phyloP scores from a whole-genome alignment of 2,113 vertebrate genomes.

The Anarhynchus alexandrinus region DNA sequence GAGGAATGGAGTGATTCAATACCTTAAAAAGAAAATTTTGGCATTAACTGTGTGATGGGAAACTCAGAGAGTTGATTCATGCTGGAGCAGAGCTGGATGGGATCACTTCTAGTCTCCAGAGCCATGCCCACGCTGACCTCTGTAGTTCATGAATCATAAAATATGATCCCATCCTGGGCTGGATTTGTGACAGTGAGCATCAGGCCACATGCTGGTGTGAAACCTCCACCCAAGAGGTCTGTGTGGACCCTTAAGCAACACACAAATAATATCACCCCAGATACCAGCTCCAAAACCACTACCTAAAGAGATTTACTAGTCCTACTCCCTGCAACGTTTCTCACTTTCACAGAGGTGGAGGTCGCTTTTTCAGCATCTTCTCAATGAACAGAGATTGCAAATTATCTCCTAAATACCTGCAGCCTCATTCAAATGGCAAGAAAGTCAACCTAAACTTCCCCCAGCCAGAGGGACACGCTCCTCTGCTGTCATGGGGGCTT shows the following conservation, averaged over 20 bases:
- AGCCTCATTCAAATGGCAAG: neutral
- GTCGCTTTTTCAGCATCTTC: neutral
- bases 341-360: neutral
- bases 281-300: neutral
- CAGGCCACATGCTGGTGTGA: neutral
- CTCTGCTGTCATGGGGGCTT: neutral
- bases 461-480: neutral
- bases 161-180: neutral
- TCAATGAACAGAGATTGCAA: neutral
- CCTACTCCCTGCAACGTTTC: neutral
- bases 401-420: neutral
- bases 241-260: neutral
- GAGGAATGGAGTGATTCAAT: neutral
- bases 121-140: neutral
- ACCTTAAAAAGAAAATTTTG: neutral
- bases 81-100: neutral
- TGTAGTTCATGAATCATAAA: neutral
- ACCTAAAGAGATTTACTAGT: neutral
- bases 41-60: neutral
- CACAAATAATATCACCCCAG: neutral
- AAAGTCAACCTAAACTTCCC: neutral
- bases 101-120: neutral
- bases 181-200: neutral
- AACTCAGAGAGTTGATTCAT: neutral
- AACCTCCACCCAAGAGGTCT: neutral